These are phyloP conservation scores for Eptesicus fuscus DNA, from an alignment of 2,113 vertebrate genomes.

Conservation along the genomic window DNA sequence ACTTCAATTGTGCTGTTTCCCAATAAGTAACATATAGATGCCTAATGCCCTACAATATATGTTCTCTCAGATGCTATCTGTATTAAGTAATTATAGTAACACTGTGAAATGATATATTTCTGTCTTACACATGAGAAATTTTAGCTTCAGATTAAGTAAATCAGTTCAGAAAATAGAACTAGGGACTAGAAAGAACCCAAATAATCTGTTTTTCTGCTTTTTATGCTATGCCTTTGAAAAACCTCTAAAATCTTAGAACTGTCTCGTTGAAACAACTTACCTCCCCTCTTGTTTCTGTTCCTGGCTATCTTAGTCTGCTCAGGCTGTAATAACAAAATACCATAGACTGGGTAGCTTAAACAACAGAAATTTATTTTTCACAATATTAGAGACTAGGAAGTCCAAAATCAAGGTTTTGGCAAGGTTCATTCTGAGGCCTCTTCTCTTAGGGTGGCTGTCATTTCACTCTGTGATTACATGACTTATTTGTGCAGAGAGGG, in stretches of 20 bases:
- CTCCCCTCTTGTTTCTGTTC: not conserved
- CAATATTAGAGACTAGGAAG: not conserved
- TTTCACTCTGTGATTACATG: not conserved
- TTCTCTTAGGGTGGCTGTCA: not conserved
- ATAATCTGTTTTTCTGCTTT: not conserved
- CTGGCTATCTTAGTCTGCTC: not conserved
- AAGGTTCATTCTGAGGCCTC: not conserved
- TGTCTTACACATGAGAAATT: not conserved
- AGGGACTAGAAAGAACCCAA: not conserved
- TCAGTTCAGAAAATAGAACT: conserved; percentile 7
- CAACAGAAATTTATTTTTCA: conserved; percentile 18
- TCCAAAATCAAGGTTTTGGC: not conserved
- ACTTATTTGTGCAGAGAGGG: not conserved
- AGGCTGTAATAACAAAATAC: not conserved
- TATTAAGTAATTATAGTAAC: conserved; percentile 5
- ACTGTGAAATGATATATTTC: not conserved
- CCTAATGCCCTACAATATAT: not conserved
- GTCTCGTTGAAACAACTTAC: not conserved
- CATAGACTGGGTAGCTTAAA: not conserved
- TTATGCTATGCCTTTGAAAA: not conserved
- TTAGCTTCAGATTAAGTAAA: conserved; percentile 9
- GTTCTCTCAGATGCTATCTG: conserved; percentile 1
- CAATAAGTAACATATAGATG: not conserved
- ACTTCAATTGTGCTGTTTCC: not conserved
- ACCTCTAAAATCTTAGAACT: not conserved